Percentiles rank a stretch among this genome's conserved stretches.
Evolutionary conservation across 2,888 invertebrate genomes (phyloP).

Genomic region (Tipula vernalis): DNA sequence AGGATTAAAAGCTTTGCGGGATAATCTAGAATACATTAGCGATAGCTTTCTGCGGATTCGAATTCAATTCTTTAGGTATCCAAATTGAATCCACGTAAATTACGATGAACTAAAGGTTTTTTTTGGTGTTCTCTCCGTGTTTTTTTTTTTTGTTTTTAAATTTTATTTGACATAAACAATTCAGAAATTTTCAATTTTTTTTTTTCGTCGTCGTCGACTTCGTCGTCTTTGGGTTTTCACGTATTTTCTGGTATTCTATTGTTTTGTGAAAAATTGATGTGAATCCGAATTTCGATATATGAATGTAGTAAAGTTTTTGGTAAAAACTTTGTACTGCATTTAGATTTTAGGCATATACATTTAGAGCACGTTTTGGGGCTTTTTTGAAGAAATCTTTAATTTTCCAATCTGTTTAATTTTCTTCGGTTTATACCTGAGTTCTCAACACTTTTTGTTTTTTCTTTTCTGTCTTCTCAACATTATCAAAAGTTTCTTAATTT

Average conservation of each 20-base stretch:
- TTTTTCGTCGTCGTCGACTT: not conserved
- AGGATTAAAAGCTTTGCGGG: conserved; percentile 29
- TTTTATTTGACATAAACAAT: conserved; percentile 4
- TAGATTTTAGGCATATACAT: too few relatives aligned
- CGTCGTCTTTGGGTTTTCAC: not conserved
- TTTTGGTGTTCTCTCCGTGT: not conserved
- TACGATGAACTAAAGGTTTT: conserved; percentile 24
- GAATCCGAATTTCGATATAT: not conserved
- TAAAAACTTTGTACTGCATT: too few relatives aligned
- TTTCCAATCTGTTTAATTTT: too few relatives aligned
- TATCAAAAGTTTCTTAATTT: too few relatives aligned
- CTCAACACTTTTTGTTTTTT: too few relatives aligned
- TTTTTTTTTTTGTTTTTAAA: not conserved
- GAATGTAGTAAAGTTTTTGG: not conserved
- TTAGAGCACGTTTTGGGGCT: too few relatives aligned
- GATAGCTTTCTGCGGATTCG: conserved; percentile 37
- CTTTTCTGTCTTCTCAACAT: too few relatives aligned
- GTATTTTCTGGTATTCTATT: not conserved
- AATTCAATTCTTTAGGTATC: conserved; percentile 37
- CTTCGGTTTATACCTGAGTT: too few relatives aligned
- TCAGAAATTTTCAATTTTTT: not conserved
- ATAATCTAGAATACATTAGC: conserved; percentile 38
- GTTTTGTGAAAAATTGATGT: conserved; percentile 4
- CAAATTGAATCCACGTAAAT: conserved; percentile 35
- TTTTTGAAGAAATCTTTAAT: too few relatives aligned